These are phyloP conservation scores for Gymnogyps californianus DNA, from an alignment of 2,113 vertebrate species.

Conservation along the genomic window DNA sequence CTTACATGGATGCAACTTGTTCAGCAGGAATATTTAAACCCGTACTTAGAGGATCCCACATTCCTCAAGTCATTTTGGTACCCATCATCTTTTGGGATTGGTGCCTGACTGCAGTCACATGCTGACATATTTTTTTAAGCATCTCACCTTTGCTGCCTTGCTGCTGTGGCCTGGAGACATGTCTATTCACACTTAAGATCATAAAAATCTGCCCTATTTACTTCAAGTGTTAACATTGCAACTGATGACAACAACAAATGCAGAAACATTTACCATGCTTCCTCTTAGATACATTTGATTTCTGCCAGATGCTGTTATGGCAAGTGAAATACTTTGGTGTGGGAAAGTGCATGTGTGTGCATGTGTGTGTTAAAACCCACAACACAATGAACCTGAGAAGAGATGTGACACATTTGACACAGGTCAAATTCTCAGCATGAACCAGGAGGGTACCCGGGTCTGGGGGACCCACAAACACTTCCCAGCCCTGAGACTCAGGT, in stretches of 20 bases:
- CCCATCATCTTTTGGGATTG: not conserved
- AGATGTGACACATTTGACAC: not conserved
- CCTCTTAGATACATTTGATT: not conserved
- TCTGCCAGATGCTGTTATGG: not conserved
- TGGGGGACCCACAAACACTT: not conserved
- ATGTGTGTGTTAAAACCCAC: not conserved
- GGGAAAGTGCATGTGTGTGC: not conserved
- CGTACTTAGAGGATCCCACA: not conserved
- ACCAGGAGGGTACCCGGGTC: not conserved
- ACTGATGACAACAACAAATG: not conserved
- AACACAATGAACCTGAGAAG: not conserved
- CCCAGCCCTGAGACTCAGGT: not conserved
- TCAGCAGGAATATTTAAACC: not conserved
- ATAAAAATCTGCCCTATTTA: not conserved
- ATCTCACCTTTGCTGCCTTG: not conserved
- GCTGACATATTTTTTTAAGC: not conserved
- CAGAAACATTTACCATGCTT: not conserved
- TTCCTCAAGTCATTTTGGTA: not conserved
- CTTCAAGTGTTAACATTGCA: not conserved
- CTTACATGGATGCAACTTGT: not conserved
- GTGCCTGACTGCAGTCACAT: not conserved
- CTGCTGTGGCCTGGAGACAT: not conserved
- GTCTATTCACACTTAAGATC: not conserved
- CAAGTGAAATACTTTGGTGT: not conserved
- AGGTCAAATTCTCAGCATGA: not conserved